Percentiles rank a stretch among this genome's conserved stretches.
These are phyloP conservation scores for Mesocentrotus franciscanus DNA, from an alignment of 53 echinoderm and acorn worm genomes.

Conservation along the genomic window DNA sequence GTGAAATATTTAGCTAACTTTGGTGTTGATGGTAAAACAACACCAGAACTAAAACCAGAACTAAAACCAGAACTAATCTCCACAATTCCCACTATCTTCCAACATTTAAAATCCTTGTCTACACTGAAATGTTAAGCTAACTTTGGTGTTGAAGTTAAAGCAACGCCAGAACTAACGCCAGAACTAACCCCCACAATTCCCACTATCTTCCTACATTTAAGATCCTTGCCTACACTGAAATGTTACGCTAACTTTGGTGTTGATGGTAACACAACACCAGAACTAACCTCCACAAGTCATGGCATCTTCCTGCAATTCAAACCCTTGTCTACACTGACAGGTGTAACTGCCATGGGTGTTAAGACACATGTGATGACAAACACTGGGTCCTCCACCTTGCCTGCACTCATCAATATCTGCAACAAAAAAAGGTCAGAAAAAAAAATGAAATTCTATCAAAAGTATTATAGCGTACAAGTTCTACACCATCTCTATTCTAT, in stretches of 20 bases:
- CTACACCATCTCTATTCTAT: no score
- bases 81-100: not conserved
- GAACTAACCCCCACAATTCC: conserved; percentile 71
- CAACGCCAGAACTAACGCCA: conserved; percentile 1
- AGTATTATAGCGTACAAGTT: no score
- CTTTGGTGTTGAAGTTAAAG: not conserved
- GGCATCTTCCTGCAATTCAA: conserved; percentile 76
- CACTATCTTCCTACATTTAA: conserved; percentile 68
- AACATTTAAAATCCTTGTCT: not conserved
- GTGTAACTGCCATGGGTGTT: conserved; percentile 86
- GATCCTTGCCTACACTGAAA: conserved; percentile 70
- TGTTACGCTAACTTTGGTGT: not conserved
- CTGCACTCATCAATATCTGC: conserved; percentile 90
- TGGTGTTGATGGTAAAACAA: not conserved
- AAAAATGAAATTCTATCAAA: not conserved
- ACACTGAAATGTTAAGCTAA: conserved; percentile 24
- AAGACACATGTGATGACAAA: conserved; percentile 83
- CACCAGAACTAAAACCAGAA: not conserved
- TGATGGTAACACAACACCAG: not conserved
- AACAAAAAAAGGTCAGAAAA: not conserved
- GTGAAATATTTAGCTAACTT: not conserved
- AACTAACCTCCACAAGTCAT: conserved; percentile 88
- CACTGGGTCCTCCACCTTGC: conserved; percentile 70
- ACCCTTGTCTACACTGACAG: conserved; percentile 83
- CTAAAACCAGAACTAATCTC: conserved; percentile 18